Base-by-base conservation (phyloP, 2,888 invertebrate species). In the Notodonta dromedarius region DNA sequence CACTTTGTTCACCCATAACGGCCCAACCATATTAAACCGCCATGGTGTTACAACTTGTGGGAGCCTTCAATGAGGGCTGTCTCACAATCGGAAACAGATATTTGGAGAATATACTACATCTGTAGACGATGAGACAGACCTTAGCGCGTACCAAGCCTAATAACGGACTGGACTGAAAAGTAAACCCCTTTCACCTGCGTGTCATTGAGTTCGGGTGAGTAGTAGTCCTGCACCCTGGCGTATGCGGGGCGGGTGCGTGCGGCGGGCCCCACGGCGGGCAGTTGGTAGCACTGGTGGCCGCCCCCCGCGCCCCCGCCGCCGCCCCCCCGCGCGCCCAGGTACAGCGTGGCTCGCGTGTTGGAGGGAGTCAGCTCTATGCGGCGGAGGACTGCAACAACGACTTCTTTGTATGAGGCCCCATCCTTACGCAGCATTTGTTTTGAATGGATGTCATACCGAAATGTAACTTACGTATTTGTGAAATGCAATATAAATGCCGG, bases 211-310 rank as follows among this genome's bases (percentile, higher is more conserved):
- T 91, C 91, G 0, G 95, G 95, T 55, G 93, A 94, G 75, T 96
- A 96, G 74, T 96, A 96, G 84, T 96, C 96, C 57, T 94, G 92
- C 0, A 96, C 80, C 62, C 93, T 94, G 3, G 94, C 94, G 65
- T 94, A 90, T 0, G 95, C 95, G 0, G 95, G 94, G 32, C 91
- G 76, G 2, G 91, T 91, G 53, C 61, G 70, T 0, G 80, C 74
- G 24, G 77, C 74, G 3, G 91, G 88, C 0, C 93, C 93, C 0
- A 89, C 87, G 0, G 87, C 84, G 76, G 87, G 89, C 2, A 91
- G 63, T 11, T 63, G 50, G 74, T 78, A 82, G 79, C 93, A 93
- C 58, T 82, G 80, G 67, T 86, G 87, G 0, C 85, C 87, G 0
- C 71, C 76, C 2, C 73, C 72, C 69, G 65, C 48, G 63, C 63